Conservation (phyloP, 1,140 invertebrate species). For the Homarus americanus region DNA sequence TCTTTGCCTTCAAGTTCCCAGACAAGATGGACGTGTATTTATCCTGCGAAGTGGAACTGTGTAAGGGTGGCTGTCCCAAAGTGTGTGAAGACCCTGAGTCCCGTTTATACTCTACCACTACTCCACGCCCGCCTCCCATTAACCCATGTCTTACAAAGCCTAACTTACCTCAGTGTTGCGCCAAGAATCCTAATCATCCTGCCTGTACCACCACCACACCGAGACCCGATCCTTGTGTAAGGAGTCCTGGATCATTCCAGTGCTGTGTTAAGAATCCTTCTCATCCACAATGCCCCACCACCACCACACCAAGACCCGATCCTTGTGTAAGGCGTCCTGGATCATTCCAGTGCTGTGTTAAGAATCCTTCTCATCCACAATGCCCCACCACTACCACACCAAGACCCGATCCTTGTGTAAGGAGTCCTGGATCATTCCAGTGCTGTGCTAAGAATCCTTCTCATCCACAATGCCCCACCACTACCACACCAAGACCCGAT, state of each 20-base stretch:
- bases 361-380: constrained; percentile 40
- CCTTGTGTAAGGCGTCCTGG: constrained; percentile 55
- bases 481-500: constrained; percentile 23
- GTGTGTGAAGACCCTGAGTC: constrained; percentile 38
- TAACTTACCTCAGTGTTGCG: constrained; percentile 24
- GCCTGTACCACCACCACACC: constrained; percentile 13
- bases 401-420: constrained; percentile 57
- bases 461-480: constrained; percentile 20
- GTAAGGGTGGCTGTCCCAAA: constrained; percentile 81
- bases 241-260: constrained; percentile 24
- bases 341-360: constrained; percentile 50
- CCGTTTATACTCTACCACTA: background rate
- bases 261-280: constrained; percentile 60
- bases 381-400: constrained; percentile 26
- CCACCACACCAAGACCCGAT: constrained; percentile 19
- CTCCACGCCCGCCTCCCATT: background rate
- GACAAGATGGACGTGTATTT: constrained; percentile 91
- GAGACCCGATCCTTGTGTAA: constrained; percentile 34
- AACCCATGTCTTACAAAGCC: constrained; percentile 43
- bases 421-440: constrained; percentile 45
- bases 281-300: constrained; percentile 41
- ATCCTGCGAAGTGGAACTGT: constrained; percentile 91
- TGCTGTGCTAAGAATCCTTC: constrained; percentile 35
- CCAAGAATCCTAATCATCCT: constrained; percentile 18
- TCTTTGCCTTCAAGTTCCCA: constrained; percentile 91